These are phyloP conservation scores for Myocastor coypus DNA, from an alignment of 2,113 vertebrate genomes.

Conservation along the genomic window DNA sequence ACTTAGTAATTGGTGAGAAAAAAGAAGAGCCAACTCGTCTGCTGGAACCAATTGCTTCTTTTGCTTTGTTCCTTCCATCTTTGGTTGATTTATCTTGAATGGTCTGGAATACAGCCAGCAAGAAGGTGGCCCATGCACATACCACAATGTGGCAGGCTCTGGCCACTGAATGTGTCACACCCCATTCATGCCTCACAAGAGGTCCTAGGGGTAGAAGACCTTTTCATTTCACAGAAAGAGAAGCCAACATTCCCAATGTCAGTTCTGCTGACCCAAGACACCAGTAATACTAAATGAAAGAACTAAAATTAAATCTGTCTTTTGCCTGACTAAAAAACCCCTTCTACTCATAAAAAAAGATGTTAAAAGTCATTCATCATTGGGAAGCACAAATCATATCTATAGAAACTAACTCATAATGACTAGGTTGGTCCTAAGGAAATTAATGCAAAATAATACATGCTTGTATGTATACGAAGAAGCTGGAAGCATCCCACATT, in stretches of 20 bases:
- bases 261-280: neutral
- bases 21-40: neutral
- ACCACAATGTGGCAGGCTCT: fast-evolving
- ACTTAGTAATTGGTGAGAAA: neutral
- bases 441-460: neutral
- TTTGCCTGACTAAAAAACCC: neutral
- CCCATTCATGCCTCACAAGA: too few relatives aligned
- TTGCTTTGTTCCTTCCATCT: too few relatives aligned
- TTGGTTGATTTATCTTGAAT: neutral
- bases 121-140: fast-evolving
- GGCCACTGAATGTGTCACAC: fast-evolving
- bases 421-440: neutral
- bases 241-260: neutral
- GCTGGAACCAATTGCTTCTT: neutral
- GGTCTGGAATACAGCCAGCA: neutral
- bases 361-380: neutral
- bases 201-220: fast-evolving
- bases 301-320: neutral
- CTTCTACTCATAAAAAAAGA: neutral
- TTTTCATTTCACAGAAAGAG: fast-evolving
- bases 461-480: neutral
- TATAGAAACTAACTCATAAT: neutral
- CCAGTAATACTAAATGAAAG: neutral
- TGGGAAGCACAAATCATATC: neutral
- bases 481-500: fast-evolving